Evolutionary conservation across 2,888 invertebrate species (phyloP).

Genomic region (Ganaspis brasiliensis): DNA sequence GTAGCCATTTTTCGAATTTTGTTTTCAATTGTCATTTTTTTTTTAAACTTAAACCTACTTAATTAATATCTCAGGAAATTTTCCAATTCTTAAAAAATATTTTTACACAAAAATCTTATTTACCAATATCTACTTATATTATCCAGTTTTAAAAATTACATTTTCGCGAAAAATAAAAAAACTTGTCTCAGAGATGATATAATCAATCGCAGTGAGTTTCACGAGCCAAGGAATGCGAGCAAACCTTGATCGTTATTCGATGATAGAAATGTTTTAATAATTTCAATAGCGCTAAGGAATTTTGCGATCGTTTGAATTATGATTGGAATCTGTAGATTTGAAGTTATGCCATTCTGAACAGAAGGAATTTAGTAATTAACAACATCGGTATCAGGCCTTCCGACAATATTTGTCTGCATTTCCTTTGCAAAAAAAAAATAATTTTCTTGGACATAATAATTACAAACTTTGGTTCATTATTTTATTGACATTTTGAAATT

Average conservation of each 20-base stretch:
- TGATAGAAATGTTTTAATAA: slow-evolving; percentile 39
- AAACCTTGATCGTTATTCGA: neutral
- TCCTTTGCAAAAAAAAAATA: slow-evolving; percentile 54
- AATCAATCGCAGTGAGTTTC: neutral
- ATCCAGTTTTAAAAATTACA: no score
- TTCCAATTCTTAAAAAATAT: no score
- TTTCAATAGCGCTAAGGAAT: slow-evolving; percentile 33
- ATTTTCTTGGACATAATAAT: no score
- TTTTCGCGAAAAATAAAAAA: neutral
- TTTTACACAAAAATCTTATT: no score
- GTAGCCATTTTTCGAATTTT: no score
- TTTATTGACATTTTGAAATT: no score
- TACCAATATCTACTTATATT: no score
- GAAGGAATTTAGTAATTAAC: slow-evolving; percentile 80
- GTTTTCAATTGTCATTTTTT: no score
- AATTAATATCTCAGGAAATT: no score
- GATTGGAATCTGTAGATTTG: slow-evolving; percentile 76
- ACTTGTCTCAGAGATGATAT: neutral
- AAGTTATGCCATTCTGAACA: slow-evolving; percentile 77
- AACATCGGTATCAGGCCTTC: slow-evolving; percentile 72
- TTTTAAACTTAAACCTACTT: no score
- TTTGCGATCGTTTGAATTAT: slow-evolving; percentile 42
- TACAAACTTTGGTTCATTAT: no score
- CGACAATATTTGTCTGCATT: slow-evolving; percentile 55
- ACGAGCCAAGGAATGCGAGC: slow-evolving; percentile 1